Evolutionary conservation across 1,140 invertebrate genomes (phyloP), one percentile per base, ranked within the genome.

Genomic region (Eriocheir sinensis): DNA sequence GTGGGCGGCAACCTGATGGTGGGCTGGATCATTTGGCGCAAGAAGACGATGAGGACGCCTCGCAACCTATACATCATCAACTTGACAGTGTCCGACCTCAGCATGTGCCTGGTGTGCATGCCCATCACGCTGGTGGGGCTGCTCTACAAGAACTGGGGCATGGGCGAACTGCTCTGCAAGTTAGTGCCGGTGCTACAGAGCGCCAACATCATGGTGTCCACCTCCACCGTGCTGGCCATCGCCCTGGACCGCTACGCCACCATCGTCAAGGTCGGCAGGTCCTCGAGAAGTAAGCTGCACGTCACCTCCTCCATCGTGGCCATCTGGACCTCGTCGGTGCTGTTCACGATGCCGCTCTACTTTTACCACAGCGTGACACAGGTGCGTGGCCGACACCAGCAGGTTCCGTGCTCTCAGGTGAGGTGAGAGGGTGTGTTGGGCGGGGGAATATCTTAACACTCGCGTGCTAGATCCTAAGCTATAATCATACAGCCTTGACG

Each of bases 11-110:
- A 97, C 95, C 80, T 96, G 3, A 93, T 97, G n/a, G 96, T 97
- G 6, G 96, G 96, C 41, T 96, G 96, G 92, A 96, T 97, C 92
- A 96, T 97, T 4, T 97, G 97, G 12, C 96, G 97, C 21, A 96
- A 96, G 53, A 94, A 96, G 6, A 96, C 96, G 6, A 95, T 98
- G 97, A 96, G 97, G 32, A 97, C 97, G 3, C 97, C 97, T 0
- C 96, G 97, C 27, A 98, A 98, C 96, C 97, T 98, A 32, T 98
- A 97, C 96, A 97, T 98, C 91, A 96, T 97, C 38, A 98, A 97
- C 96, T 96, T 98, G 80, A 97, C 97, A 36, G 96, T 97, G n/a
- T 97, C 97, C 0, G 97, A 98, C 96, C 96, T 97, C 21, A 97
- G 97, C 3, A 96, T 97, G 72, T 97, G 97, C 96, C 80, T 97